Conservation (phyloP, 1,140 invertebrate species). For the Acarapis woodi region DNA sequence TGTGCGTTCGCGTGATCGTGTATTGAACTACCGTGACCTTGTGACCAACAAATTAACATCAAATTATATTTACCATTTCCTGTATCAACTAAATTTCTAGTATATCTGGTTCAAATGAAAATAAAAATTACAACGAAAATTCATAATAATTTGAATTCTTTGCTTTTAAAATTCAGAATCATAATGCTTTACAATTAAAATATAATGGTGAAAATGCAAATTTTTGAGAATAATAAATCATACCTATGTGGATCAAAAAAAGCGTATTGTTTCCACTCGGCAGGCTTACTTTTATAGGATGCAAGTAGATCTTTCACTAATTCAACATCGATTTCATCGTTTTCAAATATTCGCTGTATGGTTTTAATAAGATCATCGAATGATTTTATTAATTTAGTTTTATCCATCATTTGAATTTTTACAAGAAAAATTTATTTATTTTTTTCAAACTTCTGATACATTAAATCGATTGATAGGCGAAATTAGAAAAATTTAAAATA, state of each 20-base stretch:
- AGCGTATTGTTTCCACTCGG: conserved; percentile 76
- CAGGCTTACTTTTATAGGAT: conserved; percentile 52
- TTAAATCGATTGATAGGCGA: no score
- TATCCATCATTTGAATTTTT: no score
- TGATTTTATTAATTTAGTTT: no score
- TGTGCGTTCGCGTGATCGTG: conserved; percentile 88
- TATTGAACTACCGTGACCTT: conserved; percentile 71
- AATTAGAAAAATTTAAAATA: no score
- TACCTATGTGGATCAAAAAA: conserved; percentile 78
- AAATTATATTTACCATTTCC: conserved; percentile 95
- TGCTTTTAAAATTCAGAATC: not conserved
- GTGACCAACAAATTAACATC: conserved; percentile 87
- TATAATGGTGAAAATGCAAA: not conserved
- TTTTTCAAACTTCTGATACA: no score
- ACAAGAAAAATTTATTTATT: no score
- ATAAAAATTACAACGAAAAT: conserved; percentile 8
- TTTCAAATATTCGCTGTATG: conserved; percentile 39
- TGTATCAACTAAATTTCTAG: conserved; percentile 64
- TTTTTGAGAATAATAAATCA: not conserved
- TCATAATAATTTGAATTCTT: not conserved
- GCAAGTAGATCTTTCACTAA: conserved; percentile 51
- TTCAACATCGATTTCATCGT: conserved; percentile 55
- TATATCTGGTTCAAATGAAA: conserved; percentile 33
- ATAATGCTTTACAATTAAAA: not conserved
- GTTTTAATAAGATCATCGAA: conserved; percentile 40